A percentile compares a stretch with the other conserved stretches of the same genome.
Conservation (phyloP, 2,113 vertebrate species). For the Numida meleagris region DNA sequence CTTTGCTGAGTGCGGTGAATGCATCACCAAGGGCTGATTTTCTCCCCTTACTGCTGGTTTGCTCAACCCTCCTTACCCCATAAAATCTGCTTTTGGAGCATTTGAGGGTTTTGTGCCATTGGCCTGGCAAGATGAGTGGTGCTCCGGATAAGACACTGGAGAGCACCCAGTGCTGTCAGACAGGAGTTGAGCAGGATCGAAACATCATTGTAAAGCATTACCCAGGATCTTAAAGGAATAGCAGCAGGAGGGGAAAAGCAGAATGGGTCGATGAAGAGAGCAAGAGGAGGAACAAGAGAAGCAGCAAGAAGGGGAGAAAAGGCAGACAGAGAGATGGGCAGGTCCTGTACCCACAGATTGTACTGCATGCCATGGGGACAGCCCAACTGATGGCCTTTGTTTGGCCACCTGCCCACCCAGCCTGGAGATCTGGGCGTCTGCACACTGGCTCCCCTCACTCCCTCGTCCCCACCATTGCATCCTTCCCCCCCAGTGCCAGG, state of each 20-base stretch:
- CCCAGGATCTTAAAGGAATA: background rate
- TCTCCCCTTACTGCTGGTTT: background rate
- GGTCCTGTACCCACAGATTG: rapidly evolving
- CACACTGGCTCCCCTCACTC: background rate
- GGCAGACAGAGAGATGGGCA: background rate
- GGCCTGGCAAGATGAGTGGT: background rate
- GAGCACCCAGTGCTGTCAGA: background rate
- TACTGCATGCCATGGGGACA: background rate
- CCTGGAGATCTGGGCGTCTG: background rate
- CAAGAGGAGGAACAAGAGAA: background rate
- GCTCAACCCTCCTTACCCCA: background rate
- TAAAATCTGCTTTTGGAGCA: background rate
- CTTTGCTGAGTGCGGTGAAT: background rate
- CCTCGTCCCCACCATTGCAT: background rate
- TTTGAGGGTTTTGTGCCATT: background rate
- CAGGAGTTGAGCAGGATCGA: background rate
- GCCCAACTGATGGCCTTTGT: conserved; percentile 38
- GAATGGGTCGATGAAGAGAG: background rate
- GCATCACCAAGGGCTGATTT: background rate
- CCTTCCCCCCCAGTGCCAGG: background rate
- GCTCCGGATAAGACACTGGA: background rate
- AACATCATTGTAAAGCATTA: background rate
- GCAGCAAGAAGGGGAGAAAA: background rate
- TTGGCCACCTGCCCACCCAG: conserved; percentile 41
- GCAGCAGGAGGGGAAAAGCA: background rate